Base-by-base conservation (phyloP, 2,113 vertebrate species). In the Oreochromis niloticus region DNA sequence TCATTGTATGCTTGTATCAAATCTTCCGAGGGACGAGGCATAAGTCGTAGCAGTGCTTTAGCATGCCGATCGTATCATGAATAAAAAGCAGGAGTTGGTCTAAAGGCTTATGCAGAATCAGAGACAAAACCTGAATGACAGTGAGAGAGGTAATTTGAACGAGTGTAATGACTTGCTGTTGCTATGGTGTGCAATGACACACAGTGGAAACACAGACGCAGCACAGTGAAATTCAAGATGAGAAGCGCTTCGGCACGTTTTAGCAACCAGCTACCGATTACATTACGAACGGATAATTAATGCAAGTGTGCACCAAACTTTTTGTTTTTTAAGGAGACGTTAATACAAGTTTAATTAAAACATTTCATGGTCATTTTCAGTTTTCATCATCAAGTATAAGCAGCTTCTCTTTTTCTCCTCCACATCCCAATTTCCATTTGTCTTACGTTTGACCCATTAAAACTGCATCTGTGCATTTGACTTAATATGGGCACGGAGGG, bases 401-500 rank as follows among this genome's bases (percentile, higher is more conserved):
- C 81, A 3, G 52, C 52, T 19, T 41, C 16, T 46, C n/a, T 27
- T 34, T 46, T 27, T 46, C 34, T 55, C n/a, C 63, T 19, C 13
- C 61, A 57, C 85, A 27, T 54, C 17, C 59, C 32, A 6, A 14
- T 90, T 90, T 71, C 55, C 80, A 84, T 91, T 87, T 54, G 75
- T 90, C 92, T 89, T 82, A 85, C 56, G 80, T 56, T 63, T 90
- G 88, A 91, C 88, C 92, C 91, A 88, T 89, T 93, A 91, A 94
- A 93, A 84, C 88, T 14, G 87, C 91, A 91, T 92, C 93, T 91
- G 89, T 89, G 89, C 87, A 56, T 93, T 82, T 91, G 91, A 92
- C 93, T 94, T 85, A 85, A 86, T 80, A 85, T 80, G 90, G 87
- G 87, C 87, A 92, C 46, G 48, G 71, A 86, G 88, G 90, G 88